Evolutionary conservation across 2,888 invertebrate genomes (phyloP).

Genomic region (Lissonota sp.): DNA sequence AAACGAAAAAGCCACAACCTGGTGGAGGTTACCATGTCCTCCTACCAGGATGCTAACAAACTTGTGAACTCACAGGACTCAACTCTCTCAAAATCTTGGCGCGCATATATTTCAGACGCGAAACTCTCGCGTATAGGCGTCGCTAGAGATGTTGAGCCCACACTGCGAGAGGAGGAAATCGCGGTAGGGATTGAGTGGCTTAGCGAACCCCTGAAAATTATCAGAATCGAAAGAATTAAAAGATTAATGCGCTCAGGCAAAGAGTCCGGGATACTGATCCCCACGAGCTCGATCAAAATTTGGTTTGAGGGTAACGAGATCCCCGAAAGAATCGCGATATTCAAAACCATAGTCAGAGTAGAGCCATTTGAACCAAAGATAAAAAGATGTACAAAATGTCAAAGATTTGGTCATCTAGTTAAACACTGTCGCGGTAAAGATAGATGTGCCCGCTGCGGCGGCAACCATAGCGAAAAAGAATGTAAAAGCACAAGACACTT

Average conservation of each 20-base stretch:
- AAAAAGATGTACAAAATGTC: conserved; percentile 19
- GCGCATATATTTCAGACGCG: conserved; percentile 18
- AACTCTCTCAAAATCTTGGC: not conserved
- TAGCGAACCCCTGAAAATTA: not conserved
- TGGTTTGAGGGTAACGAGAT: not conserved
- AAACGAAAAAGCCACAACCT: conserved; percentile 23
- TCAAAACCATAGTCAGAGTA: not conserved
- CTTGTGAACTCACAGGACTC: not conserved
- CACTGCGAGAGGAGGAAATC: conserved; percentile 15
- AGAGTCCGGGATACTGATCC: not conserved
- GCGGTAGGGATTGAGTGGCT: conserved; percentile 19
- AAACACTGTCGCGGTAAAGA: not conserved
- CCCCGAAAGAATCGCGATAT: not conserved
- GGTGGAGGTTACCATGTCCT: not conserved
- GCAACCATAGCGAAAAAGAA: not conserved
- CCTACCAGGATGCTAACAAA: conserved; percentile 9
- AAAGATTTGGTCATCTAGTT: conserved; percentile 23
- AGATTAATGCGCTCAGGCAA: not conserved
- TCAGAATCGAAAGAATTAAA: not conserved
- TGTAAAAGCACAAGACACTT: not conserved
- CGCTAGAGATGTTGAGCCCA: not conserved
- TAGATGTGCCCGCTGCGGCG: not conserved
- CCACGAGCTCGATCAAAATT: conserved; percentile 1
- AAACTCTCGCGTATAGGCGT: conserved; percentile 1
- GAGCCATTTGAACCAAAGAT: not conserved